Conservation (phyloP, 92 coral and sea anemone genomes). For the Diadumene lineata region DNA sequence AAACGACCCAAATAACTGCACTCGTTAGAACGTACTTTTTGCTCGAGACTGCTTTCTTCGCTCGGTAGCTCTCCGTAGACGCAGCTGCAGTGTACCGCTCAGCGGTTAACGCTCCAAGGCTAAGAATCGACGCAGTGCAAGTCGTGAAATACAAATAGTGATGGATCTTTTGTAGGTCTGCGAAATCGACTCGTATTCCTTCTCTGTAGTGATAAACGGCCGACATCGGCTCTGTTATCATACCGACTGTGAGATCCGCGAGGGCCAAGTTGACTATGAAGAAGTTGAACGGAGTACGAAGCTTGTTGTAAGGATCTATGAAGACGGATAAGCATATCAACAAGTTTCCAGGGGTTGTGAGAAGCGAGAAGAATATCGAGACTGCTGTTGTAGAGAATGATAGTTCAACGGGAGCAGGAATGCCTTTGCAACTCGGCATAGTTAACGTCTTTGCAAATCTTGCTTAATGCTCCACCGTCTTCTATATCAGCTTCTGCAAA, state of each 20-base stretch:
- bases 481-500: too few species aligned
- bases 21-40: conserved; percentile 2
- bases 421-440: conserved; percentile 11
- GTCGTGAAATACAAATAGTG: conserved; percentile 35
- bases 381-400: conserved; percentile 34
- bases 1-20: conserved; percentile 24
- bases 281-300: conserved; percentile 44
- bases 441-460: too few species aligned
- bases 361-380: conserved; percentile 18
- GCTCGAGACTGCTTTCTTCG: conserved; percentile 1
- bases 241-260: conserved; percentile 33
- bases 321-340: conserved; percentile 24
- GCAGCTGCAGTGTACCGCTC: conserved; percentile 37
- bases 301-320: conserved; percentile 29
- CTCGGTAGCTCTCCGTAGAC: conserved; percentile 25
- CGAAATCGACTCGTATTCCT: conserved; percentile 18
- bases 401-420: conserved; percentile 6
- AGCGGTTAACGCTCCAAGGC: conserved; percentile 38
- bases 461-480: too few species aligned
- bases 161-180: conserved; percentile 7
- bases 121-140: conserved; percentile 35
- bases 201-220: conserved; percentile 33
- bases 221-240: conserved; percentile 38
- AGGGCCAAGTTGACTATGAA: conserved; percentile 40
- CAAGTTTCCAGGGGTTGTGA: conserved; percentile 39